Conservation (phyloP, 2,888 invertebrate genomes). For the Monopis laevigella region DNA sequence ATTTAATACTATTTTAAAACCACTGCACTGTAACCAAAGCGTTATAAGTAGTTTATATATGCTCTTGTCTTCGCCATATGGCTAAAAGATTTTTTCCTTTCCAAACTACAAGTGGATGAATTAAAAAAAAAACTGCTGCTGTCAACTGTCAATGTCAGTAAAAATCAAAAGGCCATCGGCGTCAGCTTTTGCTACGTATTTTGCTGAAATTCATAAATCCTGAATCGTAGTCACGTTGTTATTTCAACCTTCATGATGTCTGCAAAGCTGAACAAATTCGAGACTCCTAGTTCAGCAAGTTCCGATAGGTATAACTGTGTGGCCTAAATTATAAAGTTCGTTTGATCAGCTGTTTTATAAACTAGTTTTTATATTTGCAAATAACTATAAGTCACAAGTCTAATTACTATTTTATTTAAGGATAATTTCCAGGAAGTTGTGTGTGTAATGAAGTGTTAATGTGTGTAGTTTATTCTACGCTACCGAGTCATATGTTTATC, state of each 20-base stretch:
- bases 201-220: not conserved
- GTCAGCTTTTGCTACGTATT: not conserved
- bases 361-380: too few relatives aligned
- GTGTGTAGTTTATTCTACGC: too few relatives aligned
- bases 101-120: too few relatives aligned
- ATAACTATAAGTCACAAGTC: too few relatives aligned
- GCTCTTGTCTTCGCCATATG: too few relatives aligned
- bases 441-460: not conserved
- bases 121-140: too few relatives aligned
- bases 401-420: not conserved
- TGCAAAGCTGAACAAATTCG: conserved; percentile 71
- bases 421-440: not conserved
- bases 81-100: too few relatives aligned
- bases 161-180: not conserved
- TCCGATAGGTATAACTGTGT: conserved; percentile 80
- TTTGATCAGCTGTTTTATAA: conserved; percentile 62
- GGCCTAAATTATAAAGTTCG: conserved; percentile 29
- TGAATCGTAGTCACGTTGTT: conserved; percentile 2
- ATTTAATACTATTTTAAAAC: too few relatives aligned
- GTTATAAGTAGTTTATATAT: too few relatives aligned
- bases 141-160: too few relatives aligned
- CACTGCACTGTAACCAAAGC: too few relatives aligned
- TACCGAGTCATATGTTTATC: too few relatives aligned
- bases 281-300: conserved; percentile 90
- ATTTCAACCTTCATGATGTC: conserved; percentile 40